A percentile compares a stretch with the other conserved stretches of the same genome.
Evolutionary conservation across 2,797 vertebrate species (phyloP).

Genomic region (Hozukius guyotensis): DNA sequence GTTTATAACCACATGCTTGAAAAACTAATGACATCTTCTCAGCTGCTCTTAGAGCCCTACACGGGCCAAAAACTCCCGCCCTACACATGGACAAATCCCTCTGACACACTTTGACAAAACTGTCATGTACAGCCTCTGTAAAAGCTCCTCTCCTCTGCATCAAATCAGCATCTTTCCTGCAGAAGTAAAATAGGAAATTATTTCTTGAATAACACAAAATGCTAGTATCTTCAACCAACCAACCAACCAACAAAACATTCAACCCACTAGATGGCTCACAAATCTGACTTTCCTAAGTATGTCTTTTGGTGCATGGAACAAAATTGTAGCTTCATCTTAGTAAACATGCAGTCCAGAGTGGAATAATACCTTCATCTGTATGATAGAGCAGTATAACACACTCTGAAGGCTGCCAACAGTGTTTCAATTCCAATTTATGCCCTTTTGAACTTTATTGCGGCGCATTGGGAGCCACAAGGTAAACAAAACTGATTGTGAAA

Average conservation of each 20-base stretch:
- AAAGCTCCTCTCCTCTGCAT: too few species aligned
- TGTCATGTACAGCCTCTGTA: too few species aligned
- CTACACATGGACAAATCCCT: not conserved
- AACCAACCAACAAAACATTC: not conserved
- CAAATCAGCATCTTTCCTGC: too few species aligned
- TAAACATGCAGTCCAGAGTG: not conserved
- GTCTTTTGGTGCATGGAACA: not conserved
- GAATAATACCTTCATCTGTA: conserved; percentile 21
- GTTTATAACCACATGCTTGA: not conserved
- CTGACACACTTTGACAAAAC: too few species aligned
- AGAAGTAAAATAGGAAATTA: not conserved
- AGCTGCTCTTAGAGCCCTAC: too few species aligned
- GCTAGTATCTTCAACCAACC: not conserved
- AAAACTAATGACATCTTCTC: too few species aligned
- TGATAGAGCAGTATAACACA: conserved; percentile 7
- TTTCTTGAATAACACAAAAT: not conserved
- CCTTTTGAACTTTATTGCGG: conserved; percentile 37
- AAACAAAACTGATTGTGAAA: conserved; percentile 45
- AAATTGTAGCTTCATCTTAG: not conserved
- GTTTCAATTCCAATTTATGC: conserved; percentile 38
- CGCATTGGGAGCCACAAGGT: not conserved
- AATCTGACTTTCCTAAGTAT: not conserved
- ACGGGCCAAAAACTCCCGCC: too few species aligned
- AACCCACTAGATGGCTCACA: not conserved
- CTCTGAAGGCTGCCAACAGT: conserved; percentile 10